phyloP scores from a whole-genome alignment of 1,140 invertebrate species.

The Anoplolepis gracilipes region DNA sequence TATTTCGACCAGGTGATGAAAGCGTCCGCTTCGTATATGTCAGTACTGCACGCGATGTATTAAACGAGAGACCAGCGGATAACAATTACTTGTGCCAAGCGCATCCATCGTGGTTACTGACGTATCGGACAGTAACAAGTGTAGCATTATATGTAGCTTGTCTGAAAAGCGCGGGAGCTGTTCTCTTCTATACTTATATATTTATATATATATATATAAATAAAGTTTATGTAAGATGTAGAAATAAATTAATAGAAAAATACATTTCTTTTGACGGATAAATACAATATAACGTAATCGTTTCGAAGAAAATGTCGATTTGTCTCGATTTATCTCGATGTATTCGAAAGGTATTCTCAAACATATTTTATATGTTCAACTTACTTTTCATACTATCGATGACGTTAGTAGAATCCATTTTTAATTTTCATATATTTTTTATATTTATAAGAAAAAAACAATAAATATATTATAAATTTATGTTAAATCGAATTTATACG shows the following conservation, averaged over 20 bases:
- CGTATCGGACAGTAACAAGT: constrained; percentile 11
- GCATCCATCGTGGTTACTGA: constrained; percentile 1
- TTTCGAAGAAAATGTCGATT: background rate
- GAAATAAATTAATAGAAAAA: background rate
- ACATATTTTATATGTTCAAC: background rate
- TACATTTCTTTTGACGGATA: background rate
- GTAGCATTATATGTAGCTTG: background rate
- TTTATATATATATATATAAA: background rate
- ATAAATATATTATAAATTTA: background rate
- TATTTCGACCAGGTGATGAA: constrained; percentile 42
- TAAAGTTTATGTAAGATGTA: background rate
- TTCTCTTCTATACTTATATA: background rate
- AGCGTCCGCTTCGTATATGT: constrained; percentile 54
- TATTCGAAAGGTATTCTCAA: background rate
- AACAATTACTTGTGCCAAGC: constrained; percentile 31
- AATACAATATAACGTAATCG: background rate
- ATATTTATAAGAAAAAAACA: too few species aligned
- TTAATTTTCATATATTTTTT: too few species aligned
- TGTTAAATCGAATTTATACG: too few species aligned
- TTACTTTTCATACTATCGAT: background rate
- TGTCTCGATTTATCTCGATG: too few species aligned
- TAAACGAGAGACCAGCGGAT: constrained; percentile 12
- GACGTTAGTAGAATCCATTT: background rate
- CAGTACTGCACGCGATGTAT: constrained; percentile 54
- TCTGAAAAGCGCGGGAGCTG: background rate